Base-by-base conservation (phyloP, 2,797 vertebrate genomes). In the Leucoraja ocellata region DNA sequence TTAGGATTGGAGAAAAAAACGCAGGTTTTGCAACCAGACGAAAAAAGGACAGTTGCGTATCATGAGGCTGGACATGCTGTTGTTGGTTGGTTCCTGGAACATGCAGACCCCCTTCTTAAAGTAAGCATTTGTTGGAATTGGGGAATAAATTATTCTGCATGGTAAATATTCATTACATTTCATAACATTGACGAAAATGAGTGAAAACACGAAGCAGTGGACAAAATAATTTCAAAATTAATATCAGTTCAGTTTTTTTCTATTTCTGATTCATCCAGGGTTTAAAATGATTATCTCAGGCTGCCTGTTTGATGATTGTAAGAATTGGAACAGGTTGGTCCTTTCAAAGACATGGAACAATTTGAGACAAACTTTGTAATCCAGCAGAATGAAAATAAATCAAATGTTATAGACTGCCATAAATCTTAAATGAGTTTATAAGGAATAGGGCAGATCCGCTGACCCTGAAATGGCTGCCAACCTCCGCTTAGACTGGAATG, bases 1-100 rank as follows among this genome's bases (percentile, higher is more conserved):
- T 16, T 93, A 97, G 97, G 97, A 93, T 95, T 98, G 36, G 97
- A 98, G 95, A 97, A 97, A 95, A 98, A 96, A 95, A 97, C 96
- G 5, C 97, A 97, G 94, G 96, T 97, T 8, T 96, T 97, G 77
- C 97, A 97, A 94, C 97, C 96, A 5, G 93, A 94, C 0, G 96
- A 97, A 95, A 97, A 97, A 95, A 96, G 94, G 76, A 96, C 96
- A 0, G 97, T 97, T 4, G 97, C 97, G 0, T 97, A 96, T 92
- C 97, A 97, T 0, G 96, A 97, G 94, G 97, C 97, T 0, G 96
- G 97, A 0, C 97, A 97, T 18, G 96, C 95, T 2, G 95, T 97
- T 14, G 96, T 96, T 11, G 97, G 97, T 94, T 98, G 97, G 97
- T 97, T 97, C 94, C 94, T 97, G 93, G 94, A 97, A 93, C 97